phyloP scores from a whole-genome alignment of 2,797 vertebrate genomes.

The Sebastes ruberrimus region DNA sequence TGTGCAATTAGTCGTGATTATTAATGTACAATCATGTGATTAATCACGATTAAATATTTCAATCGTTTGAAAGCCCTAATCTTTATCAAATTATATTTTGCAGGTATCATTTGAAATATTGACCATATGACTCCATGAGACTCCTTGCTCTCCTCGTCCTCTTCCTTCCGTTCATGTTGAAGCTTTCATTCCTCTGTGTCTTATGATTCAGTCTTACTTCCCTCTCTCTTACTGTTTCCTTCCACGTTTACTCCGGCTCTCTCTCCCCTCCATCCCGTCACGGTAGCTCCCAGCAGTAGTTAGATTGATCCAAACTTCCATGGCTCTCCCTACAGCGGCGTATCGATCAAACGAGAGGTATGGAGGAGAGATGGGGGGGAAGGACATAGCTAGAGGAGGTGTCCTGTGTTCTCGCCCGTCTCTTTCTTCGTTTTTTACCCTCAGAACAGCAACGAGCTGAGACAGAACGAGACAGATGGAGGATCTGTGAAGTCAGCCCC shows the following conservation, averaged over 20 bases:
- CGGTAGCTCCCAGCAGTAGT: slow-evolving; percentile 53
- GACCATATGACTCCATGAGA: background rate
- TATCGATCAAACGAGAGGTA: slow-evolving; percentile 55
- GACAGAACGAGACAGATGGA: slow-evolving; percentile 35
- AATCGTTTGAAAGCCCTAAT: too few relatives aligned
- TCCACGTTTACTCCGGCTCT: background rate
- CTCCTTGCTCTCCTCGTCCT: background rate
- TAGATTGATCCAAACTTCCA: slow-evolving; percentile 63
- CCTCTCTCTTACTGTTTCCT: background rate
- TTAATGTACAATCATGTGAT: too few relatives aligned
- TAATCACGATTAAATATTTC: background rate
- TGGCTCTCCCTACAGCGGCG: slow-evolving; percentile 31
- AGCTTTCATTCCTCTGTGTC: background rate
- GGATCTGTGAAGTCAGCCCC: slow-evolving; percentile 23
- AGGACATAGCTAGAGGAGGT: slow-evolving; percentile 20
- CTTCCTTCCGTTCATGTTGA: background rate
- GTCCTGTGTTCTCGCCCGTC: slow-evolving; percentile 13
- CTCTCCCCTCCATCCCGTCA: slow-evolving; percentile 1
- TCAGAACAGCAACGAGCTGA: slow-evolving; percentile 11
- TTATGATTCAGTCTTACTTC: background rate
- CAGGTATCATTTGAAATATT: slow-evolving; percentile 4
- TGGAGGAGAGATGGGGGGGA: background rate
- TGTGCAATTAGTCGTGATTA: too few relatives aligned
- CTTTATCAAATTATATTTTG: background rate
- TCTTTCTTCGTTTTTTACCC: background rate